Evolutionary conservation across 1,140 invertebrate genomes (phyloP), one percentile per base, ranked within the genome.

Genomic region (Pissodes strobi): DNA sequence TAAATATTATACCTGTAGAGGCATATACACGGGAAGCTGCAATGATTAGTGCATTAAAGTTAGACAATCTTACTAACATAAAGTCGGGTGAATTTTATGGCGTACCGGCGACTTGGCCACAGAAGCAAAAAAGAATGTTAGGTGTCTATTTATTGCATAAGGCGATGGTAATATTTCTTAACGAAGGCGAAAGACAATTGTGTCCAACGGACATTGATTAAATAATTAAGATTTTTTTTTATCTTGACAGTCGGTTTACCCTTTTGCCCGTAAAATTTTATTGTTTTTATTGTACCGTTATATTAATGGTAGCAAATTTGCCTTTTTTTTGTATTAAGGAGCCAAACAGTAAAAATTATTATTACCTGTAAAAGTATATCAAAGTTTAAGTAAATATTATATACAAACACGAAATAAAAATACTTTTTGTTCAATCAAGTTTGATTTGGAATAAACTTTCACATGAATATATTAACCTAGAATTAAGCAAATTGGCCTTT

Each of bases 11-110:
- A 60, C 87, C 92, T 0, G 92, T 89, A 0, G 96, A 98, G 80
- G 95, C 96, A 1, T 94, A 91, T 70, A 95, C 93, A 0, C 82
- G 95, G 61, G 96, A 99, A 79, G 94, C 94, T 1, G 85, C 90
- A 17, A 98, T 99, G 84, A 95, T 98, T 15, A 90, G 94, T 70
- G 90, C 93, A 0, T 74, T 98, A 25, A 89, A 92, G 69, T 64
- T 92, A 9, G 72, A 82, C 1, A 89, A 90, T 72, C 79, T 98
- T 52, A 92, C 86, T 19, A 98, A 98, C 81, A 76, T 87, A 12
- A 90, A 91, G 74, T 74, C 76, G 37, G 95, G 95, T 0, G 88
- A 93, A 58, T 94, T 91, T 75, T 95, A 96, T 74, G 93, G 93
- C 0, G 79, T 85, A 0, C 81, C 86, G 0, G 81, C 85, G n/a